phyloP scores from a whole-genome alignment of 2,888 invertebrate genomes.

The Mythimna loreyi region DNA sequence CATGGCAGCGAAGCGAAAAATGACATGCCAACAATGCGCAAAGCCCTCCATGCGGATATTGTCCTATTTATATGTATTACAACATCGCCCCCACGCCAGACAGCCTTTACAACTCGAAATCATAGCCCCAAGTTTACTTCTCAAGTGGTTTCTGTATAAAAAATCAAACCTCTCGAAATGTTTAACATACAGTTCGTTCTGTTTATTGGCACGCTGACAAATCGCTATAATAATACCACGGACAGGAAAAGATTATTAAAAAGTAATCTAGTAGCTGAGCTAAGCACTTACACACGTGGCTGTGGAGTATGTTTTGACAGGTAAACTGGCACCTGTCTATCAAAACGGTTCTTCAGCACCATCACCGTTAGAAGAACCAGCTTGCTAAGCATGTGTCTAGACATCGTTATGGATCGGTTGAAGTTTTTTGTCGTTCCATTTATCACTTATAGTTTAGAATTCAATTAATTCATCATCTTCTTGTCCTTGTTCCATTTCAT shows the following conservation, averaged over 20 bases:
- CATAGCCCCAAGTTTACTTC: slow-evolving; percentile 22
- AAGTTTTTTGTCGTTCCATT: slow-evolving; percentile 16
- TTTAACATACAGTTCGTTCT: slow-evolving; percentile 31
- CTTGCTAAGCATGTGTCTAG: slow-evolving; percentile 2
- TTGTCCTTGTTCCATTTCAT: too few relatives aligned
- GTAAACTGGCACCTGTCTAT: slow-evolving; percentile 27
- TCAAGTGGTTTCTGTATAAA: slow-evolving; percentile 53
- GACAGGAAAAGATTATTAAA: slow-evolving; percentile 47
- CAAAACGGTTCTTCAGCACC: slow-evolving; percentile 25
- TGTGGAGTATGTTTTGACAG: slow-evolving; percentile 32
- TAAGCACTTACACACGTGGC: slow-evolving; percentile 24
- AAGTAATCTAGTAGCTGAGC: slow-evolving; percentile 34
- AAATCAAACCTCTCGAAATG: slow-evolving; percentile 39
- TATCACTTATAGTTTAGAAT: slow-evolving; percentile 8
- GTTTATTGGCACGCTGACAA: slow-evolving; percentile 60
- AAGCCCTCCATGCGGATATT: slow-evolving; percentile 13
- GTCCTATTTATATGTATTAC: slow-evolving; percentile 51
- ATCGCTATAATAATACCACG: slow-evolving; percentile 36
- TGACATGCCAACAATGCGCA: slow-evolving; percentile 36
- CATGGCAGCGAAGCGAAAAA: slow-evolving; percentile 48
- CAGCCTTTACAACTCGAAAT: slow-evolving; percentile 44
- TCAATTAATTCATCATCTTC: too few relatives aligned
- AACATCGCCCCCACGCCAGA: slow-evolving; percentile 46
- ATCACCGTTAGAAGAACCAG: slow-evolving; percentile 27
- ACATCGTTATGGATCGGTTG: slow-evolving; percentile 18